A percentile compares a stretch with the other conserved stretches of the same genome.
These are phyloP conservation scores for Drosophila quasianomalipes DNA, from an alignment of 2,888 invertebrate genomes.

Conservation along the genomic window DNA sequence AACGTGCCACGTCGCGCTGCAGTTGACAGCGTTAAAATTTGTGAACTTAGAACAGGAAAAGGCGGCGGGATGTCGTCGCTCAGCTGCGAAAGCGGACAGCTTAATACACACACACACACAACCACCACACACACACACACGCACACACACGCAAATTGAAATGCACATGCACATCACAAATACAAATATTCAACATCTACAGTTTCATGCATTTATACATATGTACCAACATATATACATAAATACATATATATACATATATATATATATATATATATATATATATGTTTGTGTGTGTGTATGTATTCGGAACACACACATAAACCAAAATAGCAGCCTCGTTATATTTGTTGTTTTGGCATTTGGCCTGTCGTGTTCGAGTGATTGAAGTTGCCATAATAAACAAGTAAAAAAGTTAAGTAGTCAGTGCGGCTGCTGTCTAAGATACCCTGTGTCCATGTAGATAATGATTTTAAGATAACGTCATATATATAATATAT, in stretches of 20 bases:
- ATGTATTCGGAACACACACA: not conserved
- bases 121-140: slow-evolving; percentile 1
- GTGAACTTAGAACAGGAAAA: slow-evolving; percentile 79
- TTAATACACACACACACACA: slow-evolving; percentile 30
- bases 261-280: slow-evolving; percentile 1
- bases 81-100: slow-evolving; percentile 42
- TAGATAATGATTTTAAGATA: not conserved
- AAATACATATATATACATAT: not conserved
- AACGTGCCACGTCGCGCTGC: slow-evolving; percentile 71
- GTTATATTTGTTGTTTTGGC: slow-evolving; percentile 47
- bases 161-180: not conserved
- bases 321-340: slow-evolving; percentile 50
- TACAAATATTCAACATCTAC: slow-evolving; percentile 22
- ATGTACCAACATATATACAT: not conserved
- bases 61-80: slow-evolving; percentile 69
- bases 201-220: slow-evolving; percentile 15
- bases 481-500: not conserved
- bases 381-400: slow-evolving; percentile 66
- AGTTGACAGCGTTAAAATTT: slow-evolving; percentile 78
- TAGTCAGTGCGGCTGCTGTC: slow-evolving; percentile 1
- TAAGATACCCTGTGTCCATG: slow-evolving; percentile 12
- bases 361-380: slow-evolving; percentile 54
- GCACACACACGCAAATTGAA: not conserved
- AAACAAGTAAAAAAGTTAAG: slow-evolving; percentile 31
- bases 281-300: not conserved